A percentile compares a stretch with the other conserved stretches of the same genome.
Evolutionary conservation across 1,140 invertebrate genomes (phyloP).

Genomic region (Panonychus citri): DNA sequence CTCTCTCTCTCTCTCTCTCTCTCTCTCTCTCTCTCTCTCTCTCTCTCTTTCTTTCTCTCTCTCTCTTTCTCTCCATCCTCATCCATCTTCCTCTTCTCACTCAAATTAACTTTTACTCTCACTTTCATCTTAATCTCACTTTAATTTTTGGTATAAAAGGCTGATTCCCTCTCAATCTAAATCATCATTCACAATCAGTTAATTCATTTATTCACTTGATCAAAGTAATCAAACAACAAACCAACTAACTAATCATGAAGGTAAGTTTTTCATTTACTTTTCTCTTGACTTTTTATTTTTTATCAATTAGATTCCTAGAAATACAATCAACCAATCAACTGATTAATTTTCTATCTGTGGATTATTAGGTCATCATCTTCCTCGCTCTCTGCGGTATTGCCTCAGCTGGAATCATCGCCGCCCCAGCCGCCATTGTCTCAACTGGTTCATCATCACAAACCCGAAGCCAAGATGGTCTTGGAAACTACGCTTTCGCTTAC

Average conservation of each 20-base stretch:
- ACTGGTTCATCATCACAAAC: constrained; percentile 14
- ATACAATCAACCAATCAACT: too few species aligned
- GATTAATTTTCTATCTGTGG: too few species aligned
- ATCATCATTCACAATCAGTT: background rate
- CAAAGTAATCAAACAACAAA: constrained; percentile 13
- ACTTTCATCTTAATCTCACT: background rate
- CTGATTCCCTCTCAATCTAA: background rate
- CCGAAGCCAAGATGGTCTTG: constrained; percentile 15
- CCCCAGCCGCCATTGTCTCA: constrained; percentile 16
- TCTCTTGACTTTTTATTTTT: too few species aligned
- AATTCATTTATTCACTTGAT: background rate
- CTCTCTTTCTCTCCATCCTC: too few species aligned
- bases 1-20: background rate
- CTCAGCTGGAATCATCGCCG: background rate
- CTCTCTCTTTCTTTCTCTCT: background rate
- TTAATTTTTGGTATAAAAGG: background rate
- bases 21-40: background rate
- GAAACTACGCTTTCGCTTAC: constrained; percentile 19
- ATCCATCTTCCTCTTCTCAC: too few species aligned
- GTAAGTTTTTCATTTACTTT: too few species aligned
- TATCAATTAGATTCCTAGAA: background rate
- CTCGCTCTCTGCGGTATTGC: background rate
- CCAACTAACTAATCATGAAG: constrained; percentile 13
- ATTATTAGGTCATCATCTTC: background rate
- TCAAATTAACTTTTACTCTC: background rate